These are phyloP conservation scores for Haliclystus octoradiatus DNA, from an alignment of 30 jellyfish, hydroid and myxozoan species.

Conservation along the genomic window DNA sequence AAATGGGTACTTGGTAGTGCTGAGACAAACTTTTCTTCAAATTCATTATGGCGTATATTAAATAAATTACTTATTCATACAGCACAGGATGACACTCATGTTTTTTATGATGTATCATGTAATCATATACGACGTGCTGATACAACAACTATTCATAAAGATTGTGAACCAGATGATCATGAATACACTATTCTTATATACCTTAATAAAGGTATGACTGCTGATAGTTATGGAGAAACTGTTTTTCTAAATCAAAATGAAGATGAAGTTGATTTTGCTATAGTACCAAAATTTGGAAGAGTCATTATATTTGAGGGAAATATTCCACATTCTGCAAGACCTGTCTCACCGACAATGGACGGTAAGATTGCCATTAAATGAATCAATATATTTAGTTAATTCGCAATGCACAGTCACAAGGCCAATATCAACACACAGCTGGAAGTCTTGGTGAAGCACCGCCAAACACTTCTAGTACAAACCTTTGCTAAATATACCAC, in stretches of 20 bases:
- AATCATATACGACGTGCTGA: conserved; percentile 50
- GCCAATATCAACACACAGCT: too few species aligned
- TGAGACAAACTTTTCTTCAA: conserved; percentile 31
- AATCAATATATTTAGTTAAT: too few species aligned
- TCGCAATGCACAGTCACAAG: too few species aligned
- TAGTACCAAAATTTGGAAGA: conserved; percentile 48
- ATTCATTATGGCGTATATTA: conserved; percentile 26
- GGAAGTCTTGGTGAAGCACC: too few species aligned
- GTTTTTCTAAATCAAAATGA: conserved; percentile 11
- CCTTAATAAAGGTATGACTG: conserved; percentile 18
- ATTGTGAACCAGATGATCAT: too few species aligned
- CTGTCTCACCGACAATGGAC: conserved; percentile 35
- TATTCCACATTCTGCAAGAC: conserved; percentile 44
- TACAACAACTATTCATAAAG: conserved; percentile 31
- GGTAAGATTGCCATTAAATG: too few species aligned
- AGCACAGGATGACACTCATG: conserved; percentile 22
- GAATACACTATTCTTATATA: conserved; percentile 40
- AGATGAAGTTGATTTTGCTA: conserved; percentile 18
- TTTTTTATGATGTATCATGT: conserved; percentile 36
- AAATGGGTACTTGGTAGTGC: conserved; percentile 38
- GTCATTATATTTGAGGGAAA: conserved; percentile 38
- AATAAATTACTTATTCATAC: conserved; percentile 16
- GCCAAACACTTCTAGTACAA: too few species aligned
- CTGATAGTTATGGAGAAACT: conserved; percentile 37
- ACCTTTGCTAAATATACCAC: too few species aligned